These are phyloP conservation scores for Brassicogethes aeneus DNA, from an alignment of 2,888 invertebrate genomes.

Conservation along the genomic window DNA sequence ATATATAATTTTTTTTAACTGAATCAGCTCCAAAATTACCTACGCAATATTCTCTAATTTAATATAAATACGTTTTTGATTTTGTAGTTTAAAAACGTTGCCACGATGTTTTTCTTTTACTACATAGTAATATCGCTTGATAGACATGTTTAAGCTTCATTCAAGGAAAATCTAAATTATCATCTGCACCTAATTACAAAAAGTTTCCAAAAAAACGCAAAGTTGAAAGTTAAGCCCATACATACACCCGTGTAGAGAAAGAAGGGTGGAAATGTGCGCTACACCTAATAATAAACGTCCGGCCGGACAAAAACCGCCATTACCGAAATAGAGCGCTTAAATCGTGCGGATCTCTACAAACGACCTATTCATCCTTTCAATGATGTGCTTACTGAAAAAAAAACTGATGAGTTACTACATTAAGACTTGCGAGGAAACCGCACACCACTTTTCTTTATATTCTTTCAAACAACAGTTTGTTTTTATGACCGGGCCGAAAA, in stretches of 20 bases:
- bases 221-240: too few species aligned
- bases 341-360: conserved; percentile 20
- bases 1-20: too few species aligned
- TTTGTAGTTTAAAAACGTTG: too few species aligned
- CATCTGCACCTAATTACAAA: too few species aligned
- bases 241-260: conserved; percentile 6
- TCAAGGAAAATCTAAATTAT: too few species aligned
- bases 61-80: too few species aligned
- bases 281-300: conserved; percentile 11
- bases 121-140: too few species aligned
- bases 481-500: neutral
- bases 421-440: conserved; percentile 5
- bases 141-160: too few species aligned
- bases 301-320: conserved; percentile 14
- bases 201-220: too few species aligned
- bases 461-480: neutral
- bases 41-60: too few species aligned
- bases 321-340: conserved; percentile 18
- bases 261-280: conserved; percentile 7
- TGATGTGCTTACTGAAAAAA: conserved; percentile 17
- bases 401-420: conserved; percentile 16
- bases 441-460: conserved; percentile 7
- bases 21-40: too few species aligned
- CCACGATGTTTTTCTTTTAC: too few species aligned
- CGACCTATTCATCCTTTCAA: conserved; percentile 21